Base-by-base conservation (phyloP, 2,888 invertebrate genomes). In the Noctua janthina region DNA sequence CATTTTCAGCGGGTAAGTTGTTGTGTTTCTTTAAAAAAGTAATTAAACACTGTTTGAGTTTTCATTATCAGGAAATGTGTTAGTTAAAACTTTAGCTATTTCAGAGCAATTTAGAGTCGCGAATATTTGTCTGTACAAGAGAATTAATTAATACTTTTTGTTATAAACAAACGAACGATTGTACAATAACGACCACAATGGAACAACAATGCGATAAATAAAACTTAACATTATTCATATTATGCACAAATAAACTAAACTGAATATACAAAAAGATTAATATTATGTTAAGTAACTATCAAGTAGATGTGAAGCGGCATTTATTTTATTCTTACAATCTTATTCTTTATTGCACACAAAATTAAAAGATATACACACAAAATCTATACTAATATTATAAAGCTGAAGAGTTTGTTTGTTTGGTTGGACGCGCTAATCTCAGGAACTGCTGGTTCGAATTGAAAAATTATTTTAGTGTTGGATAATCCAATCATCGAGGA, bases 1-100 rank as follows among this genome's bases (percentile, higher is more conserved):
- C 5, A 10, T 20, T 70, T 35, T 29, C 35, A 5, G 1, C 17
- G 0, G 82, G 82, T 86, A 43, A 86, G 83, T 68, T 1, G 0
- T 20, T 1, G 11, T 11, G 15, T 29, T 29, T 43, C 20, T 46
- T 23, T 39, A 23, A 35, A 70, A 29, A 62, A 0, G 0, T n/a
- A n/a, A 56, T 11, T 10, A n/a, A 59, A n/a, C n/a, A 13, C 13
- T n/a, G 62, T 62, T 15, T 6, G 6, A 29, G n/a, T 29, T 62
- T 13, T 62, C 29, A 29, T 62, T 15, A 29, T 62, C 29, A 62
- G 15, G 1, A 13, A 29, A 62, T 62, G 4, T 62, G 64, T 64
- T 64, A 8, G 35, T 64, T 64, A 20, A 64, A 35, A 64, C 17
- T 13, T 13, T 7, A 29, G 29, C 15, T 64, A 17, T 64, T 64